Percentiles rank a stretch among this genome's conserved stretches.
Conservation (phyloP, 2,888 invertebrate genomes). For the Julus scanicus region DNA sequence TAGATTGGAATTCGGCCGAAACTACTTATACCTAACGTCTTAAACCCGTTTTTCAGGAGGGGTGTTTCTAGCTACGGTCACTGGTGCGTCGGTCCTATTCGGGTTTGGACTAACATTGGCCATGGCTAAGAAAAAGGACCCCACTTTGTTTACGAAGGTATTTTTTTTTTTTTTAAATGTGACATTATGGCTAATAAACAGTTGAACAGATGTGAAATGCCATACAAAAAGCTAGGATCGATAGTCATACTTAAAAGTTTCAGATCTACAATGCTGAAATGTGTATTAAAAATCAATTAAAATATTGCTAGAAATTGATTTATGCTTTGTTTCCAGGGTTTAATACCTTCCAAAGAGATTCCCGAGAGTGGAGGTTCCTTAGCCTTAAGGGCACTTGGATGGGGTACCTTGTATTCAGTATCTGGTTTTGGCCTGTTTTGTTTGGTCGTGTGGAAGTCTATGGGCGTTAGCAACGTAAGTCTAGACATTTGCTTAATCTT, state of each 20-base stretch:
- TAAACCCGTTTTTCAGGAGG: constrained; percentile 70
- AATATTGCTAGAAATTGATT: too few species aligned
- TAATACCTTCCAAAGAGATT: constrained; percentile 69
- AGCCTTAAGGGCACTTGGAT: constrained; percentile 85
- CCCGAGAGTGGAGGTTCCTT: constrained; percentile 81
- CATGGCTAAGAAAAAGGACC: constrained; percentile 82
- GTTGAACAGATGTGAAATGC: neutral
- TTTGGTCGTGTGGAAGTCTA: constrained; percentile 87
- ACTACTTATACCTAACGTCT: neutral
- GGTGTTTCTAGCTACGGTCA: constrained; percentile 77
- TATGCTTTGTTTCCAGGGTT: constrained; percentile 65
- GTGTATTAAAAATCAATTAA: too few species aligned
- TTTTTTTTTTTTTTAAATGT: neutral
- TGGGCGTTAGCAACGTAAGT: constrained; percentile 85
- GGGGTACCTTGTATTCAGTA: constrained; percentile 89
- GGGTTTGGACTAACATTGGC: constrained; percentile 85
- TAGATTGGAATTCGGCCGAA: neutral
- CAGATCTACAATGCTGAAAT: too few species aligned
- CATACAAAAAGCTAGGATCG: too few species aligned
- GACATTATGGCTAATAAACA: neutral
- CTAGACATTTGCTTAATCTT: neutral
- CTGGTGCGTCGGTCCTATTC: constrained; percentile 81
- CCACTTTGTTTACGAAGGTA: constrained; percentile 78
- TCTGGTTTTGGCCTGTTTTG: constrained; percentile 83
- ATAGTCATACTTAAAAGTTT: too few species aligned